phyloP scores from a whole-genome alignment of 2,888 invertebrate genomes.

The Latrodectus elegans region DNA sequence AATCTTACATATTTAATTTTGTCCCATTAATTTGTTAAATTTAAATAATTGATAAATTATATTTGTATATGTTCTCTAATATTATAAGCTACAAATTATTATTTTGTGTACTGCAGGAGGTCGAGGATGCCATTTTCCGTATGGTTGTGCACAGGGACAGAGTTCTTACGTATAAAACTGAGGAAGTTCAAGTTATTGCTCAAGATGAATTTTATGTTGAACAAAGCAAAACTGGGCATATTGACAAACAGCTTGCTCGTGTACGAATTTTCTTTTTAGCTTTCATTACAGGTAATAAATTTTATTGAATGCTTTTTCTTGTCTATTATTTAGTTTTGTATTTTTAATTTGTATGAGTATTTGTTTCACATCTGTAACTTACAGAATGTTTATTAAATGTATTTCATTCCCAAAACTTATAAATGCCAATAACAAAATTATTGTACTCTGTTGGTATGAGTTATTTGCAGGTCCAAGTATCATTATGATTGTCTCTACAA shows the following conservation, averaged over 20 bases:
- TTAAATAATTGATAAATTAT: slow-evolving; percentile 2
- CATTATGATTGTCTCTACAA: too few relatives aligned
- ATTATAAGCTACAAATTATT: not conserved
- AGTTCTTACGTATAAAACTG: slow-evolving; percentile 93
- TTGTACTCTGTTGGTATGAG: too few relatives aligned
- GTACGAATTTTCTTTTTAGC: slow-evolving; percentile 96
- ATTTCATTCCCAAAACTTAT: too few relatives aligned
- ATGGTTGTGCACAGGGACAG: slow-evolving; percentile 89
- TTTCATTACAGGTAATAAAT: slow-evolving; percentile 86
- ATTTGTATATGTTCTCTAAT: not conserved
- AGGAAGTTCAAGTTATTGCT: slow-evolving; percentile 94
- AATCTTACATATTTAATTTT: too few relatives aligned
- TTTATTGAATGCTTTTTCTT: not conserved
- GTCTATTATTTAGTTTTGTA: too few relatives aligned
- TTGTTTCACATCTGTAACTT: too few relatives aligned
- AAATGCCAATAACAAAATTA: too few relatives aligned
- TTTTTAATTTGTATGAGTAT: too few relatives aligned
- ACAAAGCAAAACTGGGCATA: slow-evolving; percentile 84
- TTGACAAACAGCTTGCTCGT: slow-evolving; percentile 92
- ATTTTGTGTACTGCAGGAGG: slow-evolving; percentile 75
- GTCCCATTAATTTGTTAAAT: not conserved
- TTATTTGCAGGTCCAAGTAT: too few relatives aligned
- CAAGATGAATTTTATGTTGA: slow-evolving; percentile 95
- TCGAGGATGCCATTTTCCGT: slow-evolving; percentile 94
- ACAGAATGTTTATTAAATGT: too few relatives aligned